Percentiles rank a stretch among this genome's conserved stretches.
Conservation (phyloP, 2,888 invertebrate species). For the Lasioglossum vierecki region DNA sequence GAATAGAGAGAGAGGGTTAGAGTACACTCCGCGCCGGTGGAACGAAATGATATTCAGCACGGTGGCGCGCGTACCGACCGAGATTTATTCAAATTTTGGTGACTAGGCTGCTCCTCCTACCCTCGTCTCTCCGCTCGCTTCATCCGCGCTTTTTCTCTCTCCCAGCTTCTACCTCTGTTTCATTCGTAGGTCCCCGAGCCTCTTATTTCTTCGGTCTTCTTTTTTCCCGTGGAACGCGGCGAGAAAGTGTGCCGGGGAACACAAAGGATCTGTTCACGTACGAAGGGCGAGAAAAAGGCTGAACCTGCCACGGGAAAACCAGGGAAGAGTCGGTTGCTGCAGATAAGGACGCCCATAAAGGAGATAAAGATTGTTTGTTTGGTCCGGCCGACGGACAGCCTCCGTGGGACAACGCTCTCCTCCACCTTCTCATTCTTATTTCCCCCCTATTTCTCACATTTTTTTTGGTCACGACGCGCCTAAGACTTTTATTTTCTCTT, state of each 20-base stretch:
- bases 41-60: conserved; percentile 62
- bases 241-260: conserved; percentile 63
- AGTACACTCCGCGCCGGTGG: conserved; percentile 25
- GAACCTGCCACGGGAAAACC: conserved; percentile 55
- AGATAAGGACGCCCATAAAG: conserved; percentile 72
- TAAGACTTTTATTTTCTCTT: conserved; percentile 5
- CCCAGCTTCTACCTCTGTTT: conserved; percentile 7
- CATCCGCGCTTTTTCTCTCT: conserved; percentile 5
- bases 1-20: conserved; percentile 18
- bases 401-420: conserved; percentile 56
- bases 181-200: not conserved
- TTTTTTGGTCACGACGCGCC: conserved; percentile 9
- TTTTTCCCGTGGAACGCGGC: conserved; percentile 24
- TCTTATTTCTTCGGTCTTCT: conserved; percentile 27
- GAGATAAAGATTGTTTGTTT: conserved; percentile 77
- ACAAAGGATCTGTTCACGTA: conserved; percentile 65
- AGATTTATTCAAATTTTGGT: conserved; percentile 68
- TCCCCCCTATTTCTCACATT: conserved; percentile 37
- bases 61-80: conserved; percentile 20
- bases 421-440: conserved; percentile 34
- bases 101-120: conserved; percentile 25
- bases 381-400: conserved; percentile 66
- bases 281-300: conserved; percentile 57
- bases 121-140: conserved; percentile 8
- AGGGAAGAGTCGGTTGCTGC: conserved; percentile 59